Evolutionary conservation across 2,797 vertebrate genomes (phyloP).

Genomic region (Periophthalmus magnuspinnatus): DNA sequence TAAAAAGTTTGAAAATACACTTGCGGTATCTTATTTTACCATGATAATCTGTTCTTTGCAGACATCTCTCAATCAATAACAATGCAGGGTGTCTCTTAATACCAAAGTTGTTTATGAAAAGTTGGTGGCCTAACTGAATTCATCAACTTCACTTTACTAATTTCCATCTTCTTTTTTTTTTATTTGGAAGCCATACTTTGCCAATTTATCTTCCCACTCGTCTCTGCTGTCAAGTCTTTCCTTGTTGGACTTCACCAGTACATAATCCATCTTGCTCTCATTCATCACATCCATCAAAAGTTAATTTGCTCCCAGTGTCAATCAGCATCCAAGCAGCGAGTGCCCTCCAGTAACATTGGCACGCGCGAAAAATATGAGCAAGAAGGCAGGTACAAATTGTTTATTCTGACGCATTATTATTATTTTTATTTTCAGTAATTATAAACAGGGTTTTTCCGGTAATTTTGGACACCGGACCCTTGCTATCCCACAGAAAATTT

Average conservation of each 20-base stretch:
- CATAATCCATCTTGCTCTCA: conserved; percentile 7
- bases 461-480: too few species aligned
- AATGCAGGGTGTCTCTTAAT: conserved; percentile 19
- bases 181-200: neutral
- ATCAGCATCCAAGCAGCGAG: neutral
- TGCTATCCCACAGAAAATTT: too few species aligned
- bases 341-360: neutral
- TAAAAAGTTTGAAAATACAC: conserved; percentile 51
- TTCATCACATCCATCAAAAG: neutral
- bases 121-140: conserved; percentile 7
- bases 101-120: conserved; percentile 4
- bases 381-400: neutral
- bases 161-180: neutral
- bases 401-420: neutral
- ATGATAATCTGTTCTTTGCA: conserved; percentile 47
- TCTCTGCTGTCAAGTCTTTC: neutral
- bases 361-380: neutral
- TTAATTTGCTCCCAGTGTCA: neutral
- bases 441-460: too few species aligned
- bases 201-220: neutral
- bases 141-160: conserved; percentile 6
- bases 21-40: conserved; percentile 42
- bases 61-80: conserved; percentile 36
- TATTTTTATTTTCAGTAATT: too few species aligned
- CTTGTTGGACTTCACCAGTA: conserved; percentile 1